Evolutionary conservation across 2,888 invertebrate genomes (phyloP).

Genomic region (Sycophila texana): DNA sequence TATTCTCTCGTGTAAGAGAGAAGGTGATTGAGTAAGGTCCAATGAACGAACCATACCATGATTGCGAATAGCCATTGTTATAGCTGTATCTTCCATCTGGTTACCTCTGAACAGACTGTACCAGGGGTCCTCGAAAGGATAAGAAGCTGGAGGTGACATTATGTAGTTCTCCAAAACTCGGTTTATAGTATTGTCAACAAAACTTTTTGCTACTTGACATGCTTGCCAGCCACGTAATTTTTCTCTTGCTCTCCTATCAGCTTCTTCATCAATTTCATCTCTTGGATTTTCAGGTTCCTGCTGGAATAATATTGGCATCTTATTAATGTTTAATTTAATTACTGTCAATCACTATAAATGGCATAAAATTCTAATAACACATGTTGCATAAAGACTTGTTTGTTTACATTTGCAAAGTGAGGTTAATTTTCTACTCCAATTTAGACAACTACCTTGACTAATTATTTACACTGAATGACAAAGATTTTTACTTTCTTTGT

Average conservation of each 20-base stretch:
- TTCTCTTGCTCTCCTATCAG: constrained; percentile 64
- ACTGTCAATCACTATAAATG: too few species aligned
- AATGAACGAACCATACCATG: constrained; percentile 78
- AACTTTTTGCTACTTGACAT: constrained; percentile 81
- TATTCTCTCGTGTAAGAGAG: constrained; percentile 55
- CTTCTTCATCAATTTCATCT: constrained; percentile 59
- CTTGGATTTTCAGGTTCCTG: constrained; percentile 26
- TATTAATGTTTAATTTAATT: constrained; percentile 1
- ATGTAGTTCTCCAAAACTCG: constrained; percentile 82
- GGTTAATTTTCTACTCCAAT: constrained; percentile 39
- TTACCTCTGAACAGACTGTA: constrained; percentile 75
- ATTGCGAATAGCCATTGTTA: constrained; percentile 85
- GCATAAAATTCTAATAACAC: background rate
- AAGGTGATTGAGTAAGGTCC: constrained; percentile 59
- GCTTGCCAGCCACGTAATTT: constrained; percentile 81
- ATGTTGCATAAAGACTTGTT: background rate
- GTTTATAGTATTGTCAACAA: constrained; percentile 84
- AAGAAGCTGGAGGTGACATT: constrained; percentile 75
- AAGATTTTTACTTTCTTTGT: too few species aligned
- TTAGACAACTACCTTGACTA: background rate
- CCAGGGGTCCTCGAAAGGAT: constrained; percentile 71
- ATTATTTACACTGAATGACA: background rate
- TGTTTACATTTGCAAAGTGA: constrained; percentile 46
- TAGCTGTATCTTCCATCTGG: constrained; percentile 83
- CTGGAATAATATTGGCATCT: constrained; percentile 25